Conservation (phyloP, 2,888 invertebrate species). For the Trissolcus brochymenae region DNA sequence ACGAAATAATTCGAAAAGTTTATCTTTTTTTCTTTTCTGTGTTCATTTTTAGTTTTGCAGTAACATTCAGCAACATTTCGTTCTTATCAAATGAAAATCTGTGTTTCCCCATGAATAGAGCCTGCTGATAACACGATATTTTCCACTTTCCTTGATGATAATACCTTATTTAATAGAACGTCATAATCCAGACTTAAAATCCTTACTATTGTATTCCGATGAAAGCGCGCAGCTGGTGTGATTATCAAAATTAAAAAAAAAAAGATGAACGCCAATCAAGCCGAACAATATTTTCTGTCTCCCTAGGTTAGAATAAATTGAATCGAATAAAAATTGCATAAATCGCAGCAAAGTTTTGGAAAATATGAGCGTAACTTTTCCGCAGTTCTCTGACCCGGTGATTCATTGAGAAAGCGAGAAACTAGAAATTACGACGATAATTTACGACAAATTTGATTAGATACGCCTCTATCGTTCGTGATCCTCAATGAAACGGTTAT, state of each 20-base stretch:
- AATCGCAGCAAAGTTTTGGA: not conserved
- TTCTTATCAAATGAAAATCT: constrained; percentile 19
- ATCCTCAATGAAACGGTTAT: constrained; percentile 10
- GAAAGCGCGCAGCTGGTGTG: not conserved
- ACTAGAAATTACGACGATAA: constrained; percentile 12
- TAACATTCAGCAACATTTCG: not conserved
- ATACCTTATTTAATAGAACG: constrained; percentile 7
- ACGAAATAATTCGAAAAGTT: too few species aligned
- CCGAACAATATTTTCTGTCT: not conserved
- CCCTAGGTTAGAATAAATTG: not conserved
- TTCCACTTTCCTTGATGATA: constrained; percentile 6
- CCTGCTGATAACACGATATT: constrained; percentile 3
- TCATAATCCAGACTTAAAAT: constrained; percentile 16
- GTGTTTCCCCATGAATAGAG: constrained; percentile 1
- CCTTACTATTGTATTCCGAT: constrained; percentile 3
- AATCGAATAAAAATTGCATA: not conserved
- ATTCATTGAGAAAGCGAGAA: not conserved
- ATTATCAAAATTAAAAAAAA: constrained; percentile 10
- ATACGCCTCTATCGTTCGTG: constrained; percentile 10
- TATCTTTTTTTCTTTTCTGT: too few species aligned
- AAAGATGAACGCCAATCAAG: not conserved
- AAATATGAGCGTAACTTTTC: not conserved
- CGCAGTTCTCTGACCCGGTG: not conserved
- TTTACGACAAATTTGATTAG: constrained; percentile 19
- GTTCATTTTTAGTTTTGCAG: too few species aligned